These are phyloP conservation scores for Calyptomena viridis DNA, from an alignment of 2,113 vertebrate species.

Conservation along the genomic window DNA sequence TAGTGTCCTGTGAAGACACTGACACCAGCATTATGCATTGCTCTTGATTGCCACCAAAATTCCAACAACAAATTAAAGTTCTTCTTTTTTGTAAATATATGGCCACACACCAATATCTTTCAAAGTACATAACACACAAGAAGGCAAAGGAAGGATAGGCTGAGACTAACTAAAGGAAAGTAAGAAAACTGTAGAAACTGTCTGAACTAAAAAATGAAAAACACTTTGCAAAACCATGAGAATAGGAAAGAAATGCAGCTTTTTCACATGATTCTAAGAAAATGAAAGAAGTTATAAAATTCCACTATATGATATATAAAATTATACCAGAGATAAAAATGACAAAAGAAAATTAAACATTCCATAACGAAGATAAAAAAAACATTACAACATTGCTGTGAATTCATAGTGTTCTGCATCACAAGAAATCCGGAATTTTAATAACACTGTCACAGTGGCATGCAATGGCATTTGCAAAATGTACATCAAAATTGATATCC, in stretches of 20 bases:
- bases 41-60: not conserved
- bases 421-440: not conserved
- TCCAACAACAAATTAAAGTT: not conserved
- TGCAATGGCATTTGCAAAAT: slow-evolving; percentile 13
- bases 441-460: not conserved
- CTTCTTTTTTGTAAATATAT: not conserved
- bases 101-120: not conserved
- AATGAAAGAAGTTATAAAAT: not conserved
- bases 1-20: not conserved
- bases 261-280: not conserved
- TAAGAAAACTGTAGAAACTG: not conserved
- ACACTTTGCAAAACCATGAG: not conserved
- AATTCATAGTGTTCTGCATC: not conserved
- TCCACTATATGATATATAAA: not conserved
- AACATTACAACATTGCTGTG: not conserved
- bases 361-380: not conserved
- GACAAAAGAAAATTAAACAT: not conserved
- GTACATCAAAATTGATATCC: not conserved
- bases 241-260: not conserved
- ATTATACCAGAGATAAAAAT: not conserved
- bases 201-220: not conserved
- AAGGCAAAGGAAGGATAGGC: not conserved
- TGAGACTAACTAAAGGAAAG: not conserved
- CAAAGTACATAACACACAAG: not conserved
- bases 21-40: not conserved